Conservation (phyloP, 1,140 invertebrate species). For the Zaprionus nigranus region DNA sequence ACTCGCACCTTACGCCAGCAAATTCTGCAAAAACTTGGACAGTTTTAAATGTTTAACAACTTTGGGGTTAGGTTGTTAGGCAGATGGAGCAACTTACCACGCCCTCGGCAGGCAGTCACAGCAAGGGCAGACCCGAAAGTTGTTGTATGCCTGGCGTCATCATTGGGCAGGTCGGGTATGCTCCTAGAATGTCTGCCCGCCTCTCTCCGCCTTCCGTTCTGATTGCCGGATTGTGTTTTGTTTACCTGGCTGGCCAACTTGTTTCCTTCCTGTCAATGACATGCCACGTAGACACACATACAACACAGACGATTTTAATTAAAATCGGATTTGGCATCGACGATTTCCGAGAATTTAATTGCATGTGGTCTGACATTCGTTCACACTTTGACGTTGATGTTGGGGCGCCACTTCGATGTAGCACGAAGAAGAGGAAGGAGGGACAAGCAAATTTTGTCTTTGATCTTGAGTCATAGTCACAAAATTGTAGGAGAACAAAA, state of each 20-base stretch:
- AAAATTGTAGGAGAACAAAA: constrained; percentile 13
- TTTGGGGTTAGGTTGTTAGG: constrained; percentile 1
- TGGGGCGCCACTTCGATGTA: background rate
- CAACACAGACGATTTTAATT: constrained; percentile 74
- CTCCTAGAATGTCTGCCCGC: background rate
- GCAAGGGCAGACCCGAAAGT: constrained; percentile 6
- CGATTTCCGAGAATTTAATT: constrained; percentile 76
- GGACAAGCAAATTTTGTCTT: constrained; percentile 36
- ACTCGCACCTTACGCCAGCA: background rate
- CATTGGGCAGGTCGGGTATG: background rate
- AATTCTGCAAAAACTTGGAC: background rate
- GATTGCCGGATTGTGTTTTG: constrained; percentile 37
- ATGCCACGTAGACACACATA: constrained; percentile 40
- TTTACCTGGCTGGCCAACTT: constrained; percentile 53
- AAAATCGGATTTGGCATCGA: constrained; percentile 78
- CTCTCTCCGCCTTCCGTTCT: background rate
- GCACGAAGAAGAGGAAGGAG: background rate
- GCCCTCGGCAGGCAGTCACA: constrained; percentile 14
- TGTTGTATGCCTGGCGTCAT: constrained; percentile 19
- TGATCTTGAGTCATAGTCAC: constrained; percentile 62
- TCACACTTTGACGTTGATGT: constrained; percentile 56
- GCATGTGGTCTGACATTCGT: constrained; percentile 69
- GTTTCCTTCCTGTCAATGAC: constrained; percentile 67
- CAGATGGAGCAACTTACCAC: background rate
- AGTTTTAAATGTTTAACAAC: background rate